Percentiles rank a stretch among this genome's conserved stretches.
These are phyloP conservation scores for Drosophila parabipectinata DNA, from an alignment of 1,140 invertebrate genomes.

Conservation along the genomic window DNA sequence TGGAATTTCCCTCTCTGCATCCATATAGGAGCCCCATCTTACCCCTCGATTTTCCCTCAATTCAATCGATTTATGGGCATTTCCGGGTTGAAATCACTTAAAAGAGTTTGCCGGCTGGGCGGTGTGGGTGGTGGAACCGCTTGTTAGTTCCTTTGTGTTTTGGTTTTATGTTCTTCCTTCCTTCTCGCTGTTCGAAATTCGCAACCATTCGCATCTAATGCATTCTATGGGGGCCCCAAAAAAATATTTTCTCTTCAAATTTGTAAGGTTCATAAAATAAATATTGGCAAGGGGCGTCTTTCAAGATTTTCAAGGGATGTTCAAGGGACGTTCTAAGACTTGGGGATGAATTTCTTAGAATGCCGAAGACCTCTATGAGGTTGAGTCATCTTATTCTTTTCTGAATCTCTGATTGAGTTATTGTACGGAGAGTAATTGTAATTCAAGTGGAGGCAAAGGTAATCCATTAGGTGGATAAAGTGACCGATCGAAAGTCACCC, in stretches of 20 bases:
- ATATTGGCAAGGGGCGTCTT: constrained; percentile 38
- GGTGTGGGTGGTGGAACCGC: constrained; percentile 18
- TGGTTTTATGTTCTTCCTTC: constrained; percentile 46
- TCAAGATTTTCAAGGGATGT: constrained; percentile 52
- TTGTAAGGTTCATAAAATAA: constrained; percentile 78
- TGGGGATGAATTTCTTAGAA: constrained; percentile 10
- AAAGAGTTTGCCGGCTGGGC: constrained; percentile 46
- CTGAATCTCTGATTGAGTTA: constrained; percentile 26
- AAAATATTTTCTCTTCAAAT: constrained; percentile 64
- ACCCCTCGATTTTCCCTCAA: constrained; percentile 1
- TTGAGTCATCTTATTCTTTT: constrained; percentile 26
- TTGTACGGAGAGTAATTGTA: constrained; percentile 40
- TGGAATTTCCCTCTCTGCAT: not conserved
- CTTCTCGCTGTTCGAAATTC: constrained; percentile 20
- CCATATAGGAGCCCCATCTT: constrained; percentile 8
- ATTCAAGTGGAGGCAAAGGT: constrained; percentile 2
- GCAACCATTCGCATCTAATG: constrained; percentile 19
- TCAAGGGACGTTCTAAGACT: constrained; percentile 21
- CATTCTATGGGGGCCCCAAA: constrained; percentile 34
- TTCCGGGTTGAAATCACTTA: constrained; percentile 81
- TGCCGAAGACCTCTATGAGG: not conserved
- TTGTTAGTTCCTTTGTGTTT: constrained; percentile 71
- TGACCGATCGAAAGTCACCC: constrained; percentile 41
- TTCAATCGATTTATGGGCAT: constrained; percentile 77
- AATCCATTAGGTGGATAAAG: constrained; percentile 27